Base-by-base conservation (phyloP, 2,888 invertebrate genomes). In the Stenotaenia linearis region DNA sequence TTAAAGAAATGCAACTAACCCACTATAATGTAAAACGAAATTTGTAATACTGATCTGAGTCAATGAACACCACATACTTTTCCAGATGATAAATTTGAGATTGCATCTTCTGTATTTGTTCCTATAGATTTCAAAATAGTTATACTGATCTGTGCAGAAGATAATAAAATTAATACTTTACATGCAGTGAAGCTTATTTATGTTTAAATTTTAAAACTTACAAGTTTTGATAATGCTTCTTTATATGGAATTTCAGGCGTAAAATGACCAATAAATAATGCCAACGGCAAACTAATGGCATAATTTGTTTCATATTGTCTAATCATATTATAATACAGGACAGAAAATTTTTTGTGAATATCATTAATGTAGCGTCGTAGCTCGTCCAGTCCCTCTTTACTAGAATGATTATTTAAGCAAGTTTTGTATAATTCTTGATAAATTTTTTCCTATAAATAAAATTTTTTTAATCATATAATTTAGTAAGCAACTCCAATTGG, bases 1-100 rank as follows among this genome's bases (percentile, higher is more conserved):
- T 97, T 74, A 97, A 86, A 0, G 94, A 93, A 86, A 94, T 96
- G 83, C 94, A 94, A 2, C 95, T 93, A 81, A 92, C 87, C 79
- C 92, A 88, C 87, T 91, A 18, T 2, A 18, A 56, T n/a, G 2
- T n/a, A 56, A 7, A 15, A 21, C n/a, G n/a, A n/a, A n/a, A n/a
- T n/a, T n/a, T n/a, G n/a, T n/a, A n/a, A n/a, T n/a, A n/a, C n/a
- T n/a, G n/a, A n/a, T n/a, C n/a, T n/a, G n/a, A n/a, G n/a, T n/a
- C n/a, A n/a, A n/a, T n/a, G n/a, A n/a, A n/a, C n/a, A n/a, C n/a
- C n/a, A n/a, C n/a, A 4, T 50, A 21, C 50, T n/a, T 50, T 50
- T 50, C 18, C 21, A 50, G 50, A 50, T 50, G 50, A 18, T n/a
- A 56, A 15, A 56, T 18, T 56, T 3, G 5, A 15, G 9, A 21